Evolutionary conservation across 1,140 invertebrate species (phyloP).

Genomic region (Metopolophium dirhodum): DNA sequence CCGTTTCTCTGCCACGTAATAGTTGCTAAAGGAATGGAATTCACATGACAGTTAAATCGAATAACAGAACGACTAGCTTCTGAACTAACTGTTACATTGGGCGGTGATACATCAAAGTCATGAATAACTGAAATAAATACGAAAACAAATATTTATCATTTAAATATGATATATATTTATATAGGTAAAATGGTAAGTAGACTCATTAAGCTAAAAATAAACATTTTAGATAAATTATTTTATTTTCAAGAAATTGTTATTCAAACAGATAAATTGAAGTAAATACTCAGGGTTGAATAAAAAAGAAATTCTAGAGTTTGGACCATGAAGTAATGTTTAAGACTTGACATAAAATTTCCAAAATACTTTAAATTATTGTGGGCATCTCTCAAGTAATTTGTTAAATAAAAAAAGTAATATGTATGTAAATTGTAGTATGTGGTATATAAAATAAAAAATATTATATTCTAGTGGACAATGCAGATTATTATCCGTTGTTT

Average conservation of each 20-base stretch:
- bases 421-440: neutral
- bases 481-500: neutral
- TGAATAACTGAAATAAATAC: slow-evolving; percentile 6
- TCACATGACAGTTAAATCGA: slow-evolving; percentile 59
- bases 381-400: neutral
- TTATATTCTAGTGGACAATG: neutral
- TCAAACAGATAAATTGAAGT: too few species aligned
- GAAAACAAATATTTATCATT: neutral
- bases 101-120: neutral
- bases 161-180: neutral
- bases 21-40: slow-evolving; percentile 59
- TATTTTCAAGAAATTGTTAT: neutral
- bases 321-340: too few species aligned
- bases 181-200: neutral
- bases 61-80: slow-evolving; percentile 49
- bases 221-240: neutral
- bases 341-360: too few species aligned
- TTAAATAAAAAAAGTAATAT: neutral
- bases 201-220: neutral
- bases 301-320: too few species aligned
- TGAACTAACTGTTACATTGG: slow-evolving; percentile 38
- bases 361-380: too few species aligned
- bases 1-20: slow-evolving; percentile 59
- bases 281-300: too few species aligned
- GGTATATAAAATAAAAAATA: neutral